phyloP scores from a whole-genome alignment of 2,113 vertebrate species.

The Salvelinus namaycush region DNA sequence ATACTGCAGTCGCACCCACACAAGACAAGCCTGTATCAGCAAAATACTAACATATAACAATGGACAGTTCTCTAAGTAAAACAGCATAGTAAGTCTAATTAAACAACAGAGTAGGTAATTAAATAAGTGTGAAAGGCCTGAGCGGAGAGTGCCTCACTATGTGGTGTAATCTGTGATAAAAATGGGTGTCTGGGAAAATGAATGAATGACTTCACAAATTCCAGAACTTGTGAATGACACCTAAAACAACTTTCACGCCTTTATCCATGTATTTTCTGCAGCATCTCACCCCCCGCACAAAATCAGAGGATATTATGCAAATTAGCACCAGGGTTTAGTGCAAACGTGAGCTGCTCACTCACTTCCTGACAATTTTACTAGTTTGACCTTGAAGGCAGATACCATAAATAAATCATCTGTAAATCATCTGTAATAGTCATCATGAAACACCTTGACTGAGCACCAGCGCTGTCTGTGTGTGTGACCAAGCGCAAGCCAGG shows the following conservation, averaged over 20 bases:
- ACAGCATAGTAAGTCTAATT: too few species aligned
- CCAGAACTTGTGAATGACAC: not conserved
- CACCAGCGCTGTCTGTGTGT: conserved; percentile 28
- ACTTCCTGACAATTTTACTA: conserved; percentile 14
- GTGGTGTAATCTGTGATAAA: too few species aligned
- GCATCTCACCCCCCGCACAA: conserved; percentile 10
- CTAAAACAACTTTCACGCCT: not conserved
- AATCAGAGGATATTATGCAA: conserved; percentile 33
- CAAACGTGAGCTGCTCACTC: conserved; percentile 8
- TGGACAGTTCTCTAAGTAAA: too few species aligned
- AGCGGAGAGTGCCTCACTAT: not conserved
- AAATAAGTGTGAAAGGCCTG: not conserved
- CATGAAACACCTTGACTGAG: conserved; percentile 12
- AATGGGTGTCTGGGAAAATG: too few species aligned
- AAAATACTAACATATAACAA: too few species aligned
- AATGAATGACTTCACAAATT: not conserved
- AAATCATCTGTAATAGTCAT: conserved; percentile 35
- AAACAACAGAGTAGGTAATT: too few species aligned
- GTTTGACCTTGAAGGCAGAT: conserved; percentile 50
- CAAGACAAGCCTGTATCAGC: too few species aligned
- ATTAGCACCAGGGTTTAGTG: conserved; percentile 21
- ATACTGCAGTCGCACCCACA: too few species aligned
- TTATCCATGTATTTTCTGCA: not conserved
- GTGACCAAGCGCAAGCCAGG: too few species aligned
- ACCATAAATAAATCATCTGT: conserved; percentile 19